Evolutionary conservation across 2,888 invertebrate species (phyloP), one percentile per base, ranked within the genome.

Genomic region (Pecten maximus): DNA sequence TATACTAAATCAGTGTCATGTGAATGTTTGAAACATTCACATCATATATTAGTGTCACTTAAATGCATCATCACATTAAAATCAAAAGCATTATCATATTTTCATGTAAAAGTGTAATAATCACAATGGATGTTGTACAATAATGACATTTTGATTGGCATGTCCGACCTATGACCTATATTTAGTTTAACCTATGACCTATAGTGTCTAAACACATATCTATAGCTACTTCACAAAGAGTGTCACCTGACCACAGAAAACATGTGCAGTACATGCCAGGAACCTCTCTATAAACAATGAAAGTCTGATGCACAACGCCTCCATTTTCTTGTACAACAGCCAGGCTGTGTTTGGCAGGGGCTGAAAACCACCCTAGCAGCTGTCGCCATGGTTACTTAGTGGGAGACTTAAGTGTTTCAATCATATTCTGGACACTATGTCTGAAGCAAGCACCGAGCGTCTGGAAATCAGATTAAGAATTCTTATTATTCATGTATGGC

Each of bases 391-490:
- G 87, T 87, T 90, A 91, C 87, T 92, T 91, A 60, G 88, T 88
- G 10, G 91, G 91, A 44, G 91, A 92, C 86, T 92, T 92, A 40
- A 92, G 40, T 15, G 89, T 91, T 88, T 92, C 95, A 89, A 95
- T 93, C 89, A 95, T 94, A 74, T 93, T 94, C 92, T 95, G 94
- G 54, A 95, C 94, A 89, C 95, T 93, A 87, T 95, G 94, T 90
- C 95, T 94, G 91, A 96, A 94, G 92, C 95, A 95, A 91, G 93
- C 94, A 87, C 95, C 94, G 87, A 95, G 91, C 35, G 94, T 93
- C 95, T 95, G 94, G 50, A 91, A 92, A 40, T 87, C 4, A 74
- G 35, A 74, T 19, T n/a, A 23, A 54, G 54, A 54, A 23, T n/a
- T 54, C 19, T 54, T 0, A 6, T 54, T 54, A 54, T 8, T 54